A percentile compares a stretch with the other conserved stretches of the same genome.
Conservation (phyloP, 2,113 vertebrate species). For the Erythrolamprus reginae region DNA sequence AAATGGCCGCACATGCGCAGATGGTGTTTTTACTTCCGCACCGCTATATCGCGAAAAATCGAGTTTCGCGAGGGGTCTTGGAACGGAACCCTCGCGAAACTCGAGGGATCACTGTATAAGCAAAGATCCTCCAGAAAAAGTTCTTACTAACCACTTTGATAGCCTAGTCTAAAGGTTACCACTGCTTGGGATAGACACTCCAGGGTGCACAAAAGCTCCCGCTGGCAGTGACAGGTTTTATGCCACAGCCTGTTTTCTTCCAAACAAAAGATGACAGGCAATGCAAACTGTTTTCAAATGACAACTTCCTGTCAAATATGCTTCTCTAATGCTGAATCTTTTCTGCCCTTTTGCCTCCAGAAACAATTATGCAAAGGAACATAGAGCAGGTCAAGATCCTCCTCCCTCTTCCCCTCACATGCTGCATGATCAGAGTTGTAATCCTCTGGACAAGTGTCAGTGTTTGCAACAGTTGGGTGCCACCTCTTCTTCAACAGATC, state of each 20-base stretch:
- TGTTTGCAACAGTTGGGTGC: conserved; percentile 68
- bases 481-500: conserved; percentile 60
- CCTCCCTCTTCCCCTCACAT: conserved; percentile 51
- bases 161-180: conserved; percentile 51
- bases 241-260: conserved; percentile 60
- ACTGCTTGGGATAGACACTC: conserved; percentile 60
- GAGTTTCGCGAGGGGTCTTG: no score
- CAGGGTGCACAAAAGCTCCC: conserved; percentile 66
- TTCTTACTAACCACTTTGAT: conserved; percentile 26
- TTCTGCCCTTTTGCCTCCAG: conserved; percentile 58
- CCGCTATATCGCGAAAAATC: no score
- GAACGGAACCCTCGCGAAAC: no score
- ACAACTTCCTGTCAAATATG: conserved; percentile 61
- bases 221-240: conserved; percentile 66
- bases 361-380: conserved; percentile 70
- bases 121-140: neutral
- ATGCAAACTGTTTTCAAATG: conserved; percentile 66
- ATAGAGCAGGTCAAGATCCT: conserved; percentile 67
- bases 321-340: conserved; percentile 56
- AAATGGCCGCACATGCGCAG: no score
- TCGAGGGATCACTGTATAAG: no score
- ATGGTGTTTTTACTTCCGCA: no score
- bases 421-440: conserved; percentile 64
- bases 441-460: conserved; percentile 72
- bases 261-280: conserved; percentile 68